Evolutionary conservation across 2,113 vertebrate genomes (phyloP).

Genomic region (Nibea albiflora): DNA sequence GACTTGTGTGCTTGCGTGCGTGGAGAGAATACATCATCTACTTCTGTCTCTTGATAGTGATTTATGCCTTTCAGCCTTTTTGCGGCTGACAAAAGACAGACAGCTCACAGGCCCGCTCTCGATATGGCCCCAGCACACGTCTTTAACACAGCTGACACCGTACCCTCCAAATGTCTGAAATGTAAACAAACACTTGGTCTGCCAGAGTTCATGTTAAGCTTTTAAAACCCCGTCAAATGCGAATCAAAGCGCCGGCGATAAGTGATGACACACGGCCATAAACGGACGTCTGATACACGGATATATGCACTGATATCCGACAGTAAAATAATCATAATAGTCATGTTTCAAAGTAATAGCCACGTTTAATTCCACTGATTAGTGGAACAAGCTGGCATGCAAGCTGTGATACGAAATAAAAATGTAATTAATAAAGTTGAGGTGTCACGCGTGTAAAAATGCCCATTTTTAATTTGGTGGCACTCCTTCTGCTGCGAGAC

Average conservation of each 20-base stretch:
- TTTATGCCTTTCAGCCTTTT: slow-evolving; percentile 62
- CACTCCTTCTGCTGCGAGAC: not conserved
- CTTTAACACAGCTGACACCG: slow-evolving; percentile 27
- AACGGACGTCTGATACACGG: slow-evolving; percentile 3
- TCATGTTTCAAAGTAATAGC: not conserved
- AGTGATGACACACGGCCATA: slow-evolving; percentile 14
- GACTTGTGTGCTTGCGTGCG: slow-evolving; percentile 67
- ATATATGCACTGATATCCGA: slow-evolving; percentile 14
- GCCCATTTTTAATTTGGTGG: not conserved
- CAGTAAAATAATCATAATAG: not conserved
- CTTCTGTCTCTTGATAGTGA: slow-evolving; percentile 61
- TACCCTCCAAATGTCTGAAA: slow-evolving; percentile 42
- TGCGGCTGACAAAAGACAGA: slow-evolving; percentile 63
- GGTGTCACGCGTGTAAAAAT: not conserved
- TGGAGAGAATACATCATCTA: slow-evolving; percentile 69
- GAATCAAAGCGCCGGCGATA: slow-evolving; percentile 1
- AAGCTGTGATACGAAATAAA: not conserved
- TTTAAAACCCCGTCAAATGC: slow-evolving; percentile 26
- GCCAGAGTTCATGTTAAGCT: slow-evolving; percentile 6
- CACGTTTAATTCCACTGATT: not conserved
- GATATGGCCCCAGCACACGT: slow-evolving; percentile 44
- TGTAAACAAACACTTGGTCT: slow-evolving; percentile 42
- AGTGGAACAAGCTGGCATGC: not conserved
- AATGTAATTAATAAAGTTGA: not conserved
- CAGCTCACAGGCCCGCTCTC: slow-evolving; percentile 51